Conservation (phyloP, 2,797 vertebrate species). For the Hypotaenidia philippensis region DNA sequence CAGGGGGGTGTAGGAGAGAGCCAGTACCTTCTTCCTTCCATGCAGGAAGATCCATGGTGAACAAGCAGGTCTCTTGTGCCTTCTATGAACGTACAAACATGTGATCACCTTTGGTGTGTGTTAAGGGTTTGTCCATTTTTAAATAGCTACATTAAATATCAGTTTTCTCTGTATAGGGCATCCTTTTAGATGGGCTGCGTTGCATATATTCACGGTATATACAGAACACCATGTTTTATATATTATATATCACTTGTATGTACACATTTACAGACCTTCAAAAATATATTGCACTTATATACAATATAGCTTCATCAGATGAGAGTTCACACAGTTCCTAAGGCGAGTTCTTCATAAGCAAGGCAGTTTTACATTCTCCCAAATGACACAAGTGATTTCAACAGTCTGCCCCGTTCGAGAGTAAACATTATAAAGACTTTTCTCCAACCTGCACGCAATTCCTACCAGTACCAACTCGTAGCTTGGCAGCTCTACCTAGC, state of each 20-base stretch:
- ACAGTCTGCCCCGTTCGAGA: slow-evolving; percentile 37
- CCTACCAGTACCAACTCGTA: slow-evolving; percentile 7
- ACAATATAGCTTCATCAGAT: slow-evolving; percentile 75
- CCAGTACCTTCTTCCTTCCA: neutral
- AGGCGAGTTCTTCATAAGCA: slow-evolving; percentile 74
- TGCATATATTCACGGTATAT: slow-evolving; percentile 60
- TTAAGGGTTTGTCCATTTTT: slow-evolving; percentile 30
- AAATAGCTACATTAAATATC: slow-evolving; percentile 59
- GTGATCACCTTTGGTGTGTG: slow-evolving; percentile 24
- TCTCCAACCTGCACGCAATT: slow-evolving; percentile 46
- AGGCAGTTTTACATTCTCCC: slow-evolving; percentile 61
- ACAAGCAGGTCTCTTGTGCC: neutral
- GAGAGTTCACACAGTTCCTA: slow-evolving; percentile 63
- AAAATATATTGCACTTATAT: slow-evolving; percentile 83
- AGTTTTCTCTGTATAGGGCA: slow-evolving; percentile 36
- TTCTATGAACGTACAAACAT: neutral
- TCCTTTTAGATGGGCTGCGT: slow-evolving; percentile 51
- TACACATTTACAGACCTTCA: slow-evolving; percentile 86
- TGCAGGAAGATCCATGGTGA: neutral
- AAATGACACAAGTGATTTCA: slow-evolving; percentile 42
- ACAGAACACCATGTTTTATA: slow-evolving; percentile 70
- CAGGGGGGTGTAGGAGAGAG: neutral
- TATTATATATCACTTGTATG: slow-evolving; percentile 79
- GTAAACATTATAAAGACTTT: slow-evolving; percentile 64
- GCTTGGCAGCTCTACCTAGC: slow-evolving; percentile 24